Percentiles rank a stretch among this genome's conserved stretches.
phyloP scores from a whole-genome alignment of 1,140 invertebrate species.

The Lethrus apterus region DNA sequence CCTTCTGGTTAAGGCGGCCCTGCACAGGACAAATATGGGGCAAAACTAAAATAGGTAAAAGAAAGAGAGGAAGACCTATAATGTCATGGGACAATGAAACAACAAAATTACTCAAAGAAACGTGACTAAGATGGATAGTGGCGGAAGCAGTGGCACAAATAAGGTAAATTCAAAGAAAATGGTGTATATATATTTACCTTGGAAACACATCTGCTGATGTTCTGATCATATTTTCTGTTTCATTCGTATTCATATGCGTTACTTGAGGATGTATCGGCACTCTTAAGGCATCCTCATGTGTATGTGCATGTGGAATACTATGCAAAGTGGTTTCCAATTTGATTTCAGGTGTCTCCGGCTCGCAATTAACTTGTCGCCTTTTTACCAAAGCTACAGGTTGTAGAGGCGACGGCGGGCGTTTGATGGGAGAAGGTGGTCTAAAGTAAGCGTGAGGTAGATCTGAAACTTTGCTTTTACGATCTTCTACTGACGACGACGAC shows the following conservation, averaged over 20 bases:
- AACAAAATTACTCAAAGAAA: too few relatives aligned
- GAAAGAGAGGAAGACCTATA: too few relatives aligned
- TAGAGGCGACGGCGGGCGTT: conserved; percentile 10
- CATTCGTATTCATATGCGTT: conserved; percentile 33
- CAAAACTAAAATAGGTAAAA: too few relatives aligned
- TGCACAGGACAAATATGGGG: too few relatives aligned
- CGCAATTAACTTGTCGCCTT: conserved; percentile 1
- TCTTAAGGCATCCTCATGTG: conserved; percentile 37
- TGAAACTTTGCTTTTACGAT: conserved; percentile 10
- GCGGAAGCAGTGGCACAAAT: too few relatives aligned
- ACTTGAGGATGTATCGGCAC: conserved; percentile 49
- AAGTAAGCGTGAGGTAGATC: conserved; percentile 25
- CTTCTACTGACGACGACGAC: conserved; percentile 1
- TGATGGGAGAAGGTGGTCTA: conserved; percentile 23
- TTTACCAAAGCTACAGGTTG: conserved; percentile 20
- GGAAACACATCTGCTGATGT: conserved; percentile 31
- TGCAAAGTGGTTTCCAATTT: conserved; percentile 1
- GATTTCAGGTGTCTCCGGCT: neutral
- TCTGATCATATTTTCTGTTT: conserved; percentile 27
- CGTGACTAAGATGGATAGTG: too few relatives aligned
- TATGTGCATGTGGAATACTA: neutral
- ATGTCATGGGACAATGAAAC: too few relatives aligned
- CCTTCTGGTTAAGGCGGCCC: too few relatives aligned
- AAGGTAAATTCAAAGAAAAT: neutral
- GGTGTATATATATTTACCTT: conserved; percentile 23